phyloP scores from a whole-genome alignment of 2,888 invertebrate species.

The Agrypnus murinus region DNA sequence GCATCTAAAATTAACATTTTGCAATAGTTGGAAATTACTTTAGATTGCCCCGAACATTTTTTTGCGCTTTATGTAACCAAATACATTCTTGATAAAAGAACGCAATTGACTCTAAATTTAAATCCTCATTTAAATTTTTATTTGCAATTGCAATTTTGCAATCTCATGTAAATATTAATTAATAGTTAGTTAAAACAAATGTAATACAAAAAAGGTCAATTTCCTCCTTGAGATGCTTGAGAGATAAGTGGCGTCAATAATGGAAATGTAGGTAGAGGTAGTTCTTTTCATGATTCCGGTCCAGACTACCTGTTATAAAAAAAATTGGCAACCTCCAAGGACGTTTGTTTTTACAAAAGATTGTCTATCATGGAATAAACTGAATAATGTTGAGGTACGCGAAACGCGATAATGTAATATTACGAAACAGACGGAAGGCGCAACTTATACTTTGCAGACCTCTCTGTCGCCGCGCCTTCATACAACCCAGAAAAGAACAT shows the following conservation, averaged over 20 bases:
- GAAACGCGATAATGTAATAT: not conserved
- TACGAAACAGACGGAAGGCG: slow-evolving; percentile 28
- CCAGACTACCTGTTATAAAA: slow-evolving; percentile 12
- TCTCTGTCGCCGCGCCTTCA: not conserved
- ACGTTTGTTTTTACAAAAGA: slow-evolving; percentile 2
- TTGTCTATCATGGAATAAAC: slow-evolving; percentile 18
- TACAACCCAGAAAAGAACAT: not conserved
- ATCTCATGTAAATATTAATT: too few relatives aligned
- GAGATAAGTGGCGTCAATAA: slow-evolving; percentile 4
- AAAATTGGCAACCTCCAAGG: slow-evolving; percentile 1
- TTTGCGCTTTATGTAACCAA: too few relatives aligned
- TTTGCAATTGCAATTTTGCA: too few relatives aligned
- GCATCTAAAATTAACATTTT: too few relatives aligned
- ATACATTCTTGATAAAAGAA: too few relatives aligned
- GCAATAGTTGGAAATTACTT: too few relatives aligned
- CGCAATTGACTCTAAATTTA: too few relatives aligned
- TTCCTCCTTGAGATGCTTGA: not conserved
- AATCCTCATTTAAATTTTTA: too few relatives aligned
- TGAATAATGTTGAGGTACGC: slow-evolving; percentile 14
- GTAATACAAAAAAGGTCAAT: not conserved
- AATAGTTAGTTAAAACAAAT: too few relatives aligned
- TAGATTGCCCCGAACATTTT: too few relatives aligned
- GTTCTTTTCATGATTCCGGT: not conserved
- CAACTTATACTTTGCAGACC: slow-evolving; percentile 9
- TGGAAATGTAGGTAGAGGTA: slow-evolving; percentile 2